Conservation (phyloP, 2,888 invertebrate species). For the Conus canariensis region DNA sequence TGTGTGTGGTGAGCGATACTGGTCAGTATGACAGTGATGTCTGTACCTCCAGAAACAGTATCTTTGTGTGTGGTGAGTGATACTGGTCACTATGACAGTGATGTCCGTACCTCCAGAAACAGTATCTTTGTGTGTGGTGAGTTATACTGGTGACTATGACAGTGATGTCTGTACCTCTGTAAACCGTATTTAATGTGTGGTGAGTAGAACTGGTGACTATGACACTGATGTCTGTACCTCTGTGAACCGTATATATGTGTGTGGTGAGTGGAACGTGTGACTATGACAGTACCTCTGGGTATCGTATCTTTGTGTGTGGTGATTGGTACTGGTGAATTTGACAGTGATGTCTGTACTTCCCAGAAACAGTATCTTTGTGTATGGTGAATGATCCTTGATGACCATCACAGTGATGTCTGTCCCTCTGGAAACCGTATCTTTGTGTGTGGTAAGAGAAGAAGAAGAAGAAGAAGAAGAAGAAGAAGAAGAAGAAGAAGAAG, state of each 20-base stretch:
- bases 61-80: neutral
- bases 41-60: no score
- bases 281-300: neutral
- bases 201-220: neutral
- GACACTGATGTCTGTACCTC: conserved; percentile 55
- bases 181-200: neutral
- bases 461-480: neutral
- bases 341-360: neutral
- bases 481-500: conserved; percentile 7
- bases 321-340: no score
- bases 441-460: neutral
- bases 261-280: conserved; percentile 54
- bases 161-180: neutral
- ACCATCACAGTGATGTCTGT: no score
- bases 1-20: conserved; percentile 58
- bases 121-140: conserved; percentile 65
- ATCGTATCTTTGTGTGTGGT: no score
- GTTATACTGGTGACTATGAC: neutral
- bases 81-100: conserved; percentile 26
- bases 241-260: conserved; percentile 62
- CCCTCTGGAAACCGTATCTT: neutral
- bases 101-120: conserved; percentile 59
- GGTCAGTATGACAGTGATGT: neutral
- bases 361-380: no score
- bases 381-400: no score